Percentiles rank a stretch among this genome's conserved stretches.
Conservation (phyloP, 1,140 invertebrate species). For the Drosophila sturtevanti region DNA sequence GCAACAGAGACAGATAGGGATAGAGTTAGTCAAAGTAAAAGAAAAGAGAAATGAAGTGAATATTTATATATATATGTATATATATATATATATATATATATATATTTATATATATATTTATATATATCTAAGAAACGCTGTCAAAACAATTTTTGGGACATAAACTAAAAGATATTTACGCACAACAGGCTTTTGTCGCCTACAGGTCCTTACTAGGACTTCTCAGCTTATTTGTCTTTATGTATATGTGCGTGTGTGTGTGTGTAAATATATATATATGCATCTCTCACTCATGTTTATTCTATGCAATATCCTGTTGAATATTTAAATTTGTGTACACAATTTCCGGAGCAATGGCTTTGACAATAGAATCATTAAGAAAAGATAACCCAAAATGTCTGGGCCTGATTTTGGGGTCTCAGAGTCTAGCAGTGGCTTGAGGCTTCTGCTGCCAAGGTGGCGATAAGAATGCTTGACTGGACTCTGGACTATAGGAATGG, state of each 20-base stretch:
- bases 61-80: neutral
- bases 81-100: too few species aligned
- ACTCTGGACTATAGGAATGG: neutral
- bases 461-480: constrained; percentile 65
- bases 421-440: neutral
- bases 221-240: constrained; percentile 15
- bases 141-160: constrained; percentile 42
- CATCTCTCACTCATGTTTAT: constrained; percentile 58
- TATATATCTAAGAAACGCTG: constrained; percentile 31
- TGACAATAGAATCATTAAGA: constrained; percentile 78
- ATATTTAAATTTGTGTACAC: constrained; percentile 79
- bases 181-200: constrained; percentile 66
- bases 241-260: constrained; percentile 2
- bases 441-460: constrained; percentile 12
- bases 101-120: too few species aligned
- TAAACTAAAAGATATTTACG: constrained; percentile 62
- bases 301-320: constrained; percentile 78
- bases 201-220: constrained; percentile 42
- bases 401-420: constrained; percentile 3
- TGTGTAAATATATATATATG: constrained; percentile 18
- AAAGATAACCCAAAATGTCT: constrained; percentile 58
- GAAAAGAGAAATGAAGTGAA: neutral
- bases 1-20: neutral
- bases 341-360: constrained; percentile 76
- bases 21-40: constrained; percentile 18